Conservation (phyloP, 2,113 vertebrate species). For the Axis porcinus region DNA sequence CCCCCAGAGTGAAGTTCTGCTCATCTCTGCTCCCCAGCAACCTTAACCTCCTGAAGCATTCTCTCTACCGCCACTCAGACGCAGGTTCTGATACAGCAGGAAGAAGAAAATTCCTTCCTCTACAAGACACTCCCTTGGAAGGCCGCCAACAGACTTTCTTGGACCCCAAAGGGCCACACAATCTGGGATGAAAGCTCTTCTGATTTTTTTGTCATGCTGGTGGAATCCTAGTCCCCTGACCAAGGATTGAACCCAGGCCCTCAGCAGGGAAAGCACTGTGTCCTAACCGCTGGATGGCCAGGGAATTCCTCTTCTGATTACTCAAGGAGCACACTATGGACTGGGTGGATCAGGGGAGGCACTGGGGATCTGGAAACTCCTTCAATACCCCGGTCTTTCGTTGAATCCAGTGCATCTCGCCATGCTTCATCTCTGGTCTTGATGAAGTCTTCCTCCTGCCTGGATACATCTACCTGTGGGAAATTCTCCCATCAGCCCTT, state of each 20-base stretch:
- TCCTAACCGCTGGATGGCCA: background rate
- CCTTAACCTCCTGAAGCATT: background rate
- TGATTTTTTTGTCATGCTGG: background rate
- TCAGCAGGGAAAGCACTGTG: background rate
- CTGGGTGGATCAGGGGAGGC: background rate
- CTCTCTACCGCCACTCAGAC: fast-evolving
- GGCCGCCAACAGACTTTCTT: background rate
- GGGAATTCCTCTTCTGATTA: background rate
- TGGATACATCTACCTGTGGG: background rate
- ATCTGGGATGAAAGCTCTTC: background rate
- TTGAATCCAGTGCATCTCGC: no score
- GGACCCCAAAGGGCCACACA: background rate
- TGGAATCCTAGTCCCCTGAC: background rate
- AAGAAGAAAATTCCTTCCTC: background rate
- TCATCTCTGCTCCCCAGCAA: background rate
- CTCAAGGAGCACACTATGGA: background rate
- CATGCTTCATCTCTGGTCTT: background rate
- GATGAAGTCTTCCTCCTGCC: background rate
- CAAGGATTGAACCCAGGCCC: background rate
- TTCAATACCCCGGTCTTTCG: background rate
- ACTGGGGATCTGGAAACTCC: background rate
- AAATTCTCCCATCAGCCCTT: background rate
- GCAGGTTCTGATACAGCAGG: background rate
- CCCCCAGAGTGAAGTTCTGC: background rate
- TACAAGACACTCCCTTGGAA: background rate